These are phyloP conservation scores for Erebia palarica DNA, from an alignment of 2,888 invertebrate species.

Conservation along the genomic window DNA sequence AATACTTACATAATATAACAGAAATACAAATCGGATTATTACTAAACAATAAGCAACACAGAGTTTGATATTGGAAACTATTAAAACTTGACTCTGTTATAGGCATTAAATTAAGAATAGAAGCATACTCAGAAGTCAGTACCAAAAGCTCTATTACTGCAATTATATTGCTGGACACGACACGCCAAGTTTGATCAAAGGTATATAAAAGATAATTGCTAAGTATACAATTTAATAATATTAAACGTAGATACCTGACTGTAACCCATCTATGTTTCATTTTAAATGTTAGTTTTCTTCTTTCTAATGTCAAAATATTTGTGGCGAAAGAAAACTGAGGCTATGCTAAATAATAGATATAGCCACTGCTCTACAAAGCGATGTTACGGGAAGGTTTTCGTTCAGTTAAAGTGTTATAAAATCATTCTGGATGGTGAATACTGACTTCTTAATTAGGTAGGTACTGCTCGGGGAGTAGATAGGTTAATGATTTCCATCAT, in stretches of 20 bases:
- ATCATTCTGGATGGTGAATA: neutral
- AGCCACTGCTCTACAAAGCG: slow-evolving; percentile 9
- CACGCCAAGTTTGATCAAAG: slow-evolving; percentile 2
- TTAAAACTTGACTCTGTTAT: too few relatives aligned
- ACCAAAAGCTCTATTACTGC: neutral
- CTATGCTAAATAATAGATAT: neutral
- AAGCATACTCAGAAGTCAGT: neutral
- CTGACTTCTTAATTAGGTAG: neutral
- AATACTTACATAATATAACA: too few relatives aligned
- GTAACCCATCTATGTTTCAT: neutral
- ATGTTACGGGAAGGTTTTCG: slow-evolving; percentile 5
- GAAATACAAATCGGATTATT: too few relatives aligned
- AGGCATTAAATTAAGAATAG: neutral
- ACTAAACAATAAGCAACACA: too few relatives aligned
- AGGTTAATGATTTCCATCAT: too few relatives aligned
- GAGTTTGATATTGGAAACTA: too few relatives aligned
- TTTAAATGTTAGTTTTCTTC: slow-evolving; percentile 7
- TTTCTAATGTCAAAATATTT: slow-evolving; percentile 15
- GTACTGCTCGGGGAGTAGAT: neutral
- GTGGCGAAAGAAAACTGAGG: slow-evolving; percentile 15
- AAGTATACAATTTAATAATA: too few relatives aligned
- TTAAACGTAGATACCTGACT: neutral
- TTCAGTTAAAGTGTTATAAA: neutral
- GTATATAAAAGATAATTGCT: too few relatives aligned
- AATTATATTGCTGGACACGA: slow-evolving; percentile 1